Conservation (phyloP, 2,888 invertebrate species). For the Troides helena region DNA sequence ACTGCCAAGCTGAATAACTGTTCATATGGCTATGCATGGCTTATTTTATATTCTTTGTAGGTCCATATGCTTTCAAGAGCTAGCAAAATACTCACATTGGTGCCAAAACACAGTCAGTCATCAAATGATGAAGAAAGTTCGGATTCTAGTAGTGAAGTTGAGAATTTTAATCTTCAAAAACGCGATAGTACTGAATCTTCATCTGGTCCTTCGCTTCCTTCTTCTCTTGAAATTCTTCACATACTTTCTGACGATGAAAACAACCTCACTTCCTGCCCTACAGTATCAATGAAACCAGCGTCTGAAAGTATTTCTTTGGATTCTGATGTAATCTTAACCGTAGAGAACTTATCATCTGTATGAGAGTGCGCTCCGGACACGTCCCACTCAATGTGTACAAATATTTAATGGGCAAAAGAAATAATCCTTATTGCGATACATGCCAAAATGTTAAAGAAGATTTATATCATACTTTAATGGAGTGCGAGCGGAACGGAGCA, state of each 20-base stretch:
- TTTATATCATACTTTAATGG: no score
- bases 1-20: no score
- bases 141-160: conserved; percentile 3
- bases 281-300: conserved; percentile 15
- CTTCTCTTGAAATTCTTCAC: conserved; percentile 34
- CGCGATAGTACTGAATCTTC: conserved; percentile 21
- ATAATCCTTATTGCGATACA: no score
- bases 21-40: no score
- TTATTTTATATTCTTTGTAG: neutral
- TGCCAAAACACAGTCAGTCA: neutral
- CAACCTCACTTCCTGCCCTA: conserved; percentile 28
- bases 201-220: conserved; percentile 29
- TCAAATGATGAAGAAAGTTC: neutral
- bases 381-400: no score
- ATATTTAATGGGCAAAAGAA: no score
- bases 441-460: no score
- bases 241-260: conserved; percentile 34
- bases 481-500: no score
- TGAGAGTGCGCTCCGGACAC: no score
- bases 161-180: conserved; percentile 6
- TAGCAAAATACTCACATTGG: neutral
- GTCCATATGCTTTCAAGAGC: neutral
- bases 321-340: no score
- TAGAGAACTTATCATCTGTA: no score
- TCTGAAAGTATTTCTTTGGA: no score